Conservation (phyloP, 2,797 vertebrate species). For the Danio tinwini region DNA sequence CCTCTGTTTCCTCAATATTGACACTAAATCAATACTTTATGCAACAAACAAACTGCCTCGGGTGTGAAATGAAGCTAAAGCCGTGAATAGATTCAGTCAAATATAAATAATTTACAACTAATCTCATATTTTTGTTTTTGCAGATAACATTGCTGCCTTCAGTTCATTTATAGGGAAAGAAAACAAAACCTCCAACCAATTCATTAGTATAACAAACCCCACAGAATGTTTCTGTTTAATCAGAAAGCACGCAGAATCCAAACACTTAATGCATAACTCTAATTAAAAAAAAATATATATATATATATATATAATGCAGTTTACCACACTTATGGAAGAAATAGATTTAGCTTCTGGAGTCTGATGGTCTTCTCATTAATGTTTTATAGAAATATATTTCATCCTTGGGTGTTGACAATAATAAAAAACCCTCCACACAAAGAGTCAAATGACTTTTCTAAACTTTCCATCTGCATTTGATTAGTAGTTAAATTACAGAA, state of each 20-base stretch:
- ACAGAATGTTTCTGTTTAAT: not conserved
- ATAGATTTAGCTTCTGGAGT: not conserved
- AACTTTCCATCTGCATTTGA: slow-evolving; percentile 23
- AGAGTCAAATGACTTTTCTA: not conserved
- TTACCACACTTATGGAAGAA: not conserved
- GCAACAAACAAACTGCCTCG: slow-evolving; percentile 15
- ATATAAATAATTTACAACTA: slow-evolving; percentile 19
- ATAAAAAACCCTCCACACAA: not conserved
- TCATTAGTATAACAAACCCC: not conserved
- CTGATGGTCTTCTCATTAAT: not conserved
- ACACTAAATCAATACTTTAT: slow-evolving; percentile 33
- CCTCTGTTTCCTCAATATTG: slow-evolving; percentile 24
- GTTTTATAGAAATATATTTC: not conserved
- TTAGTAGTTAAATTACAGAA: slow-evolving; percentile 10
- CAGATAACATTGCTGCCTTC: not conserved
- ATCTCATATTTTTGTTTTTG: not conserved
- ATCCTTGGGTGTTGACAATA: not conserved
- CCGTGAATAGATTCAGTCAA: slow-evolving; percentile 4
- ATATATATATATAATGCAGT: not conserved
- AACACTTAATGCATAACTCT: slow-evolving; percentile 1
- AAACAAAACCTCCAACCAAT: not conserved
- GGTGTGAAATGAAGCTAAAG: slow-evolving; percentile 10
- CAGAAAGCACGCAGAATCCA: not conserved
- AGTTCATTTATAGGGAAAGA: not conserved
- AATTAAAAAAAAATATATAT: not conserved